Conservation (phyloP, 2,888 invertebrate species). For the Leptopterna dolabrata region DNA sequence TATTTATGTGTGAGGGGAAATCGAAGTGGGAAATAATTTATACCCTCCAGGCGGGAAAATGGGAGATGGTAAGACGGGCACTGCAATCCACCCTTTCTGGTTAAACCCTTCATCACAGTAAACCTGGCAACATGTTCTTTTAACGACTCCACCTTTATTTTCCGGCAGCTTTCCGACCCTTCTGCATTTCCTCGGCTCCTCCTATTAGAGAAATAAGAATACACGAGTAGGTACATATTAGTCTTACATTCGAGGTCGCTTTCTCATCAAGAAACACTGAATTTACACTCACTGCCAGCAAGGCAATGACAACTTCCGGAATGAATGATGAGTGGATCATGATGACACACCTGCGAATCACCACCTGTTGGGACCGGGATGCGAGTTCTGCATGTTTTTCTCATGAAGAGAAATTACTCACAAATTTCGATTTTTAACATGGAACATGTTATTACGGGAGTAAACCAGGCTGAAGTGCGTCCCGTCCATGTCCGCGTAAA, state of each 20-base stretch:
- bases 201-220: constrained; percentile 28
- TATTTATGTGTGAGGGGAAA: constrained; percentile 30
- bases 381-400: too few species aligned
- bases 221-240: neutral
- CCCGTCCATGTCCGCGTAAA: too few species aligned
- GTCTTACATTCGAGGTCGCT: neutral
- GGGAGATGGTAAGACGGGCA: constrained; percentile 23
- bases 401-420: too few species aligned
- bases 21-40: constrained; percentile 37
- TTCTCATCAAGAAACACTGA: neutral
- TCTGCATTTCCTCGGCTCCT: neutral
- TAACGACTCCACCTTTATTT: constrained; percentile 20
- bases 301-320: neutral
- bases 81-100: constrained; percentile 16
- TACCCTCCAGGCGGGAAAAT: constrained; percentile 10
- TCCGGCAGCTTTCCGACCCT: constrained; percentile 6
- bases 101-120: constrained; percentile 19
- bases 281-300: neutral
- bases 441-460: too few species aligned
- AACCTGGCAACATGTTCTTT: constrained; percentile 33
- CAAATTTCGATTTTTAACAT: too few species aligned
- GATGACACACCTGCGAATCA: too few species aligned
- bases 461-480: too few species aligned
- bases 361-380: too few species aligned
- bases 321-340: too few species aligned